phyloP scores from a whole-genome alignment of 2,888 invertebrate genomes.

The Escarpia spicata region DNA sequence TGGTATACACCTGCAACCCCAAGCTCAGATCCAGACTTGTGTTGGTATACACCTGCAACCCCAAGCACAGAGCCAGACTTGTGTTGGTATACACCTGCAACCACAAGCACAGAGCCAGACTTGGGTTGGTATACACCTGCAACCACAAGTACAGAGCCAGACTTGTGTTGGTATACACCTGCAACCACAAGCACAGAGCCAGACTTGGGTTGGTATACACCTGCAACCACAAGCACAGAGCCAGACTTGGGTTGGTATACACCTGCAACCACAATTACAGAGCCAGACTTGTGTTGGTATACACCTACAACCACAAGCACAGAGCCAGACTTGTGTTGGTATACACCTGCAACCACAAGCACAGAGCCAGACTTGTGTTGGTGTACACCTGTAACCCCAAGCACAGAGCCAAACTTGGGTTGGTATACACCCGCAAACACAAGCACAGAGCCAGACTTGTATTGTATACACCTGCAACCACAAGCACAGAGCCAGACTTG shows the following conservation, averaged over 20 bases:
- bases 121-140: too few relatives aligned
- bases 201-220: too few relatives aligned
- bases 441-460: slow-evolving; percentile 65
- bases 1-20: too few relatives aligned
- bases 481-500: slow-evolving; percentile 68
- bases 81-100: too few relatives aligned
- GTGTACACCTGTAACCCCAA: too few relatives aligned
- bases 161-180: too few relatives aligned
- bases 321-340: slow-evolving; percentile 49
- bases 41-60: too few relatives aligned
- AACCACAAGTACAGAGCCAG: slow-evolving; percentile 71
- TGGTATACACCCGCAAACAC: too few relatives aligned
- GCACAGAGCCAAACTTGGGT: slow-evolving; percentile 55
- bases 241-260: slow-evolving; percentile 32
- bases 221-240: slow-evolving; percentile 73
- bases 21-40: slow-evolving; percentile 65
- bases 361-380: slow-evolving; percentile 50
- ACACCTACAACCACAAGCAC: too few relatives aligned
- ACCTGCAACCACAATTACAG: too few relatives aligned
- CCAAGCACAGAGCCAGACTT: slow-evolving; percentile 71
- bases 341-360: too few relatives aligned
- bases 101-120: slow-evolving; percentile 70
- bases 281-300: slow-evolving; percentile 42
- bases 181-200: slow-evolving; percentile 72
- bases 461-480: too few relatives aligned